phyloP scores from a whole-genome alignment of 2,113 vertebrate species.

The Saccopteryx leptura region DNA sequence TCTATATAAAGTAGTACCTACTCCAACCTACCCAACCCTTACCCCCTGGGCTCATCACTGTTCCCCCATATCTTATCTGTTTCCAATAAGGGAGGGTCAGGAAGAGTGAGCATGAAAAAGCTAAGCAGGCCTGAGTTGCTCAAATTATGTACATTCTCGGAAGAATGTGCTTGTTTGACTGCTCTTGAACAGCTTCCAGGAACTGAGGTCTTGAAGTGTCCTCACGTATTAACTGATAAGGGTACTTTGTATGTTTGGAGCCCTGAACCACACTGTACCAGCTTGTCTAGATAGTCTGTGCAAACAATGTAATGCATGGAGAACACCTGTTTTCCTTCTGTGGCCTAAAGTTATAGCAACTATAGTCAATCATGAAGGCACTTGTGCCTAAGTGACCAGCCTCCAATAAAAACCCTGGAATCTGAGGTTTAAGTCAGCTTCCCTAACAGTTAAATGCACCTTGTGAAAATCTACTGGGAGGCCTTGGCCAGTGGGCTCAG shows the following conservation, averaged over 20 bases:
- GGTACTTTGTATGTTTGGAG: neutral
- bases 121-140: neutral
- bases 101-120: neutral
- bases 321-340: neutral
- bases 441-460: neutral
- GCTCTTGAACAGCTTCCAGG: neutral
- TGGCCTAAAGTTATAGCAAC: neutral
- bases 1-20: neutral
- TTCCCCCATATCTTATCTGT: neutral
- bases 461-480: neutral
- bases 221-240: neutral
- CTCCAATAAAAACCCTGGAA: constrained; percentile 14
- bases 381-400: neutral
- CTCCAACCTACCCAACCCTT: neutral
- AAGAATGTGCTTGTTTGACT: neutral
- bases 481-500: too few species aligned
- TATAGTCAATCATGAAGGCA: neutral
- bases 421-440: neutral
- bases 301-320: neutral
- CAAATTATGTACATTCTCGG: neutral
- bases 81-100: neutral
- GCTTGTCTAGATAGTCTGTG: neutral
- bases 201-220: neutral
- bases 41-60: neutral
- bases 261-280: neutral